phyloP scores from a whole-genome alignment of 2,113 vertebrate genomes.

The Aphyosemion australe region DNA sequence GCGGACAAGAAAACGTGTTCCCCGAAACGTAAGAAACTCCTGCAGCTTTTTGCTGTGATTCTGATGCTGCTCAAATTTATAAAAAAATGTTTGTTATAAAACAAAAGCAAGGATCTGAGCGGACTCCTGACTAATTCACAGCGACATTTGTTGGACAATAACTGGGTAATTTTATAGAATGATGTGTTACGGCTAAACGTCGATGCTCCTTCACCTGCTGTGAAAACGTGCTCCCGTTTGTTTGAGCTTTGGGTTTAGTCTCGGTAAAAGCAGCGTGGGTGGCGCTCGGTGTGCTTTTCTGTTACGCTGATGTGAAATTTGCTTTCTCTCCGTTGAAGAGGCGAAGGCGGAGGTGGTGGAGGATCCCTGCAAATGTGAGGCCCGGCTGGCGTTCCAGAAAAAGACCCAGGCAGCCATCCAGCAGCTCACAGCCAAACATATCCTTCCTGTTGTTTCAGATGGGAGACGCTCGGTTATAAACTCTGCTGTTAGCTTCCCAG shows the following conservation, averaged over 20 bases:
- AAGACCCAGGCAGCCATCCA: constrained; percentile 83
- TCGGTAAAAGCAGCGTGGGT: constrained; percentile 10
- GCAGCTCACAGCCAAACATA: constrained; percentile 87
- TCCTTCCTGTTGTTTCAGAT: constrained; percentile 82
- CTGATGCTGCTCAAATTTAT: constrained; percentile 9
- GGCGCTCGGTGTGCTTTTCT: constrained; percentile 24
- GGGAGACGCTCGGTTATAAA: constrained; percentile 18
- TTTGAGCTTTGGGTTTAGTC: background rate
- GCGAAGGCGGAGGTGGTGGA: constrained; percentile 75
- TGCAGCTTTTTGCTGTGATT: constrained; percentile 22
- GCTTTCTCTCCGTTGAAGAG: constrained; percentile 67
- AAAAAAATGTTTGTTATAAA: background rate
- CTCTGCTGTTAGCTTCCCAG: background rate
- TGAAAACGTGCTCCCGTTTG: constrained; percentile 7
- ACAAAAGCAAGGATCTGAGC: too few species aligned
- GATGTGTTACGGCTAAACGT: constrained; percentile 15
- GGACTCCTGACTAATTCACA: constrained; percentile 14
- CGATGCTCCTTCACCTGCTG: constrained; percentile 5
- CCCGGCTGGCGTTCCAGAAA: constrained; percentile 86
- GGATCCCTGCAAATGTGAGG: constrained; percentile 89
- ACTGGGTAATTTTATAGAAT: constrained; percentile 35
- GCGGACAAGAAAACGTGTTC: constrained; percentile 84
- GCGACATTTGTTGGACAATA: constrained; percentile 47
- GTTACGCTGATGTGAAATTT: constrained; percentile 55
- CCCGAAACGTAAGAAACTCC: constrained; percentile 76